Base-by-base conservation (phyloP, 2,797 vertebrate genomes). In the Microhierax caerulescens region DNA sequence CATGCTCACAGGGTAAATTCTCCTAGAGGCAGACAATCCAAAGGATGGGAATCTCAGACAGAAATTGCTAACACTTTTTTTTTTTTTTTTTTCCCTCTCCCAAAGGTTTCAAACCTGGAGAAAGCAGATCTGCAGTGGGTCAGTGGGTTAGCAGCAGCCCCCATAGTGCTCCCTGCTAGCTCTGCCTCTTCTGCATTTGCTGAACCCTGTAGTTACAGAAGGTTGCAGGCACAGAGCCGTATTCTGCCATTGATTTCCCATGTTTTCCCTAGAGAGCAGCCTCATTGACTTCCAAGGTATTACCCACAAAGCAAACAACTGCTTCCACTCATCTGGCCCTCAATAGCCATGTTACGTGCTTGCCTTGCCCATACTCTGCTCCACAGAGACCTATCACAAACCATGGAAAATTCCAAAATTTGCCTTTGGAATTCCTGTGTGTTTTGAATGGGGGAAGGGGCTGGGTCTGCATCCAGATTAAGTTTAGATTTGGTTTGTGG, bases 361-460 rank as follows among this genome's bases (percentile, higher is more conserved):
- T 68, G 74, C 75, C 54, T 83, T 96, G 92, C 96, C 97, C 95
- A 47, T 93, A 94, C 0, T 0, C 74, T 57, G 74, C 90, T 94
- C 94, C 96, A 34, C 57, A 89, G 92, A 64, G 93, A 89, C 84
- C 81, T 82, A 28, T 87, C 91, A 48, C 24, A 93, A 54, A 97
- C 90, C 93, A 96, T 77, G 88, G 95, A 97, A 97, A 97, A 97
- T 96, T 97, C 90, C 84, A 85, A 77, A 87, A 95, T 90, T 91
- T 0, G 45, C 72, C 72, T 83, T 60, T 25, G 19, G 91, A 89
- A 96, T 96, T 95, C 80, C 72, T 97, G 94, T 0, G 14, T 94
- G 80, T 47, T 96, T 77, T 54, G 47, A 85, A 83, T 1, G 0
- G 65, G 80, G 85, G 45, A 95, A 90, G 72, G 72, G 93, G 23